Evolutionary conservation across 2,797 vertebrate genomes (phyloP), one percentile per base, ranked within the genome.

Genomic region (Strix occidentalis): DNA sequence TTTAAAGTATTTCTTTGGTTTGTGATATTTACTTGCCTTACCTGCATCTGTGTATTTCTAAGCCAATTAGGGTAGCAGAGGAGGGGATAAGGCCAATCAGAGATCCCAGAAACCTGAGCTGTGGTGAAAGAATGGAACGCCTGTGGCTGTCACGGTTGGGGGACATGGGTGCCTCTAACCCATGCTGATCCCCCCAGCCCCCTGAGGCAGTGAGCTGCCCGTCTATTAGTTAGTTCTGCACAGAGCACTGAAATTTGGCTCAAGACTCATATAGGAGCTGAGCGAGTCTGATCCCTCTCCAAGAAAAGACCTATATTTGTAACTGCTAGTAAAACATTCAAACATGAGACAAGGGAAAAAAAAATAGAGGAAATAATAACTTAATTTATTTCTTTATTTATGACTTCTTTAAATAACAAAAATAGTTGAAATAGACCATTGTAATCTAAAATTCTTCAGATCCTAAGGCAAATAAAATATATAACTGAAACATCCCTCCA

Each of bases 251-350:
- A 10, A 23, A 8, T 3, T 6, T 13, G 35, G 18, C 64, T 56
- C 41, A 7, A 0, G 1, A 2, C 17, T n/a, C 41, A 2, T 3
- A 0, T 0, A 15, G 48, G 16, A 19, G 60, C 39, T 8, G 31
- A 20, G 35, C 14, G 56, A 54, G 12, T 7, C 51, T 39, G 48
- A 65, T 7, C 45, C 19, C 39, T 31, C 28, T 25, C 51, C 14
- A n/a, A 31, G 37, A 39, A 60, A 35, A 41, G 19, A 21, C 41
- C 23, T 20, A 0, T 6, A 3, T 7, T 39, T 51, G 26, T 29
- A 31, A 45, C 6, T 1, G 1, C 24, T 63, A 39, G 19, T 4
- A 12, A 61, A 80, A 7, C 4, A n/a, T 8, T 16, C 39, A 41
- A 14, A 33, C 0, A 1, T 5, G n/a, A 69, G 21, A 25, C 9